A percentile compares a stretch with the other conserved stretches of the same genome.
These are phyloP conservation scores for Ashinkailepas kermadecensis DNA, from an alignment of 2,888 invertebrate species.

Conservation along the genomic window DNA sequence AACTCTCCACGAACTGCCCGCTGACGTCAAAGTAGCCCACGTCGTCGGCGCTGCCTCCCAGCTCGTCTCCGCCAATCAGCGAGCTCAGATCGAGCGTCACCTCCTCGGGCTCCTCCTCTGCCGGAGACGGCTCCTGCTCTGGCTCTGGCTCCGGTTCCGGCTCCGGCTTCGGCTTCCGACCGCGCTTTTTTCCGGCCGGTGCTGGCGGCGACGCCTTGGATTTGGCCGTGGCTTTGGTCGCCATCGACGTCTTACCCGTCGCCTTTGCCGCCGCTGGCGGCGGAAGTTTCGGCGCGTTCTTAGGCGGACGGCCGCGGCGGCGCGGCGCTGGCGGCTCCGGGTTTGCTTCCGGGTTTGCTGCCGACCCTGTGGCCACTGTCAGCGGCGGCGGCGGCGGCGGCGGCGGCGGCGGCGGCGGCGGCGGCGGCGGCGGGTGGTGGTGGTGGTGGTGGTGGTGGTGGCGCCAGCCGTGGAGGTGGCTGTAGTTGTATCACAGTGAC, in stretches of 20 bases:
- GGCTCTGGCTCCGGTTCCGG: not conserved
- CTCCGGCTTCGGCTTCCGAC: not conserved
- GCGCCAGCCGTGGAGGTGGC: not conserved
- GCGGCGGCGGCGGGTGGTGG: not conserved
- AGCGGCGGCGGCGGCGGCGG: not conserved
- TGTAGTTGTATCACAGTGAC: not conserved
- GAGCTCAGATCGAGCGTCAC: conserved; percentile 1
- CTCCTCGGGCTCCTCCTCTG: conserved; percentile 7
- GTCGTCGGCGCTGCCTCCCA: not conserved
- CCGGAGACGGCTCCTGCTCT: not conserved
- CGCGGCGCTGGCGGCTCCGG: not conserved
- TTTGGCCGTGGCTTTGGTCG: not conserved
- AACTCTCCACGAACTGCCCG: not conserved
- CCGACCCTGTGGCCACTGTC: not conserved
- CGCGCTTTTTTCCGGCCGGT: not conserved
- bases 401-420: not conserved
- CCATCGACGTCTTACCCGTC: not conserved
- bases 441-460: not conserved
- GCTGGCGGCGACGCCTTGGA: not conserved
- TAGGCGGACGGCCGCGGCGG: not conserved
- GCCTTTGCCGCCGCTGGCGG: not conserved
- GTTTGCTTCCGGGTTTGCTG: no score
- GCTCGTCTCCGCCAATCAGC: not conserved
- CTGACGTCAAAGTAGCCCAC: conserved; percentile 2
- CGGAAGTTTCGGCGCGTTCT: not conserved